A percentile compares a stretch with the other conserved stretches of the same genome.
Evolutionary conservation across 2,113 vertebrate genomes (phyloP).

Genomic region (Apodemus sylvaticus): DNA sequence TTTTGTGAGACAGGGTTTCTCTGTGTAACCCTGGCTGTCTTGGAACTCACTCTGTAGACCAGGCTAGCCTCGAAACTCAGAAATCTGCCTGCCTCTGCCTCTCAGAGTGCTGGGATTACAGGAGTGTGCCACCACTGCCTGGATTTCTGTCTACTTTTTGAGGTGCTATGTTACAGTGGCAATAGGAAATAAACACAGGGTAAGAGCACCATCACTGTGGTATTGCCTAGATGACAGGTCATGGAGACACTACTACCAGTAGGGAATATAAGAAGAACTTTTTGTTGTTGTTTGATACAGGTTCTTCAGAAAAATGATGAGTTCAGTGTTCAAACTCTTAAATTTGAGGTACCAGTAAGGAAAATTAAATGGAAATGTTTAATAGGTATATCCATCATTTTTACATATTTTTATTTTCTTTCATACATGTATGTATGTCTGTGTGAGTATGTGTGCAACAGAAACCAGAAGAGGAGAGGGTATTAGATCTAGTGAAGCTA

Average conservation of each 20-base stretch:
- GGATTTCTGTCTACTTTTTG: neutral
- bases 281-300: neutral
- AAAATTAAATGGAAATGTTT: neutral
- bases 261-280: neutral
- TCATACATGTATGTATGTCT: neutral
- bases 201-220: neutral
- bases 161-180: neutral
- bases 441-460: neutral
- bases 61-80: no score
- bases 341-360: neutral
- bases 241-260: neutral
- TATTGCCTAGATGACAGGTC: neutral
- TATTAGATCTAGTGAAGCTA: neutral
- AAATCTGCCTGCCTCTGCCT: no score
- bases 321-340: slow-evolving; percentile 5
- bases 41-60: no score
- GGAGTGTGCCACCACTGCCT: no score
- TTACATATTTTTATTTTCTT: neutral
- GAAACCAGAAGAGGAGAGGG: neutral
- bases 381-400: neutral
- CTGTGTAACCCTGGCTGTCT: no score
- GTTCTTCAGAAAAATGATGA: neutral
- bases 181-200: neutral
- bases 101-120: no score
- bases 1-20: no score